Conservation (phyloP, 2,113 vertebrate genomes). For the Phalacrocorax aristotelis region DNA sequence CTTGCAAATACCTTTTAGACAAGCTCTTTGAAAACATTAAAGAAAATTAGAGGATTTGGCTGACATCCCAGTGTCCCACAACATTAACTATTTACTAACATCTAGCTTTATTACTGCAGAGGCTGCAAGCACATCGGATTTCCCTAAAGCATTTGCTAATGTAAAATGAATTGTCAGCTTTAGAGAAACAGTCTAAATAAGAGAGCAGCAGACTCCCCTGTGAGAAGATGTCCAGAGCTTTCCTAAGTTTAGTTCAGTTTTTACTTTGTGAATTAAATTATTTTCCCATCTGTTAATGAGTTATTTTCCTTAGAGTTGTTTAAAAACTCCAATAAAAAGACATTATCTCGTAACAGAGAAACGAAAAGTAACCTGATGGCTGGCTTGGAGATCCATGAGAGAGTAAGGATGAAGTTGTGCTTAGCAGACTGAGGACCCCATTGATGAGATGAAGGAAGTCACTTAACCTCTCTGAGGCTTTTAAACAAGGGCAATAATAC, state of each 20-base stretch:
- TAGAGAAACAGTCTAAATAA: constrained; percentile 51
- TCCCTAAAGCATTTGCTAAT: constrained; percentile 60
- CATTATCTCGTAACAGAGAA: not conserved
- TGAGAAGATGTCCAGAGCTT: constrained; percentile 43
- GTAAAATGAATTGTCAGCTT: constrained; percentile 68
- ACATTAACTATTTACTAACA: constrained; percentile 68
- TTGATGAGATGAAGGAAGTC: not conserved
- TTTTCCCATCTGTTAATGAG: constrained; percentile 52
- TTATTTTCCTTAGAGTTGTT: constrained; percentile 57
- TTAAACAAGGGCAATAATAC: not conserved
- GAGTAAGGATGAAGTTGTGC: not conserved
- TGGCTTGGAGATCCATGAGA: not conserved
- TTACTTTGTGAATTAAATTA: constrained; percentile 53
- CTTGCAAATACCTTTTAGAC: constrained; percentile 53
- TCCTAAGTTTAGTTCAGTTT: constrained; percentile 48
- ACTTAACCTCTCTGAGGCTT: not conserved
- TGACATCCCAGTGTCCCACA: constrained; percentile 55
- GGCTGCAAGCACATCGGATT: constrained; percentile 31
- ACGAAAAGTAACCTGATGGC: not conserved
- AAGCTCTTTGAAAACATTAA: constrained; percentile 63
- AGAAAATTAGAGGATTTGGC: constrained; percentile 63
- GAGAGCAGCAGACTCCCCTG: constrained; percentile 37
- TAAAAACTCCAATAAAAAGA: constrained; percentile 45
- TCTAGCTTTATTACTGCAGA: constrained; percentile 50
- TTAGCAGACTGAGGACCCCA: not conserved